Base-by-base conservation (phyloP, 2,797 vertebrate genomes). In the Netta rufina region DNA sequence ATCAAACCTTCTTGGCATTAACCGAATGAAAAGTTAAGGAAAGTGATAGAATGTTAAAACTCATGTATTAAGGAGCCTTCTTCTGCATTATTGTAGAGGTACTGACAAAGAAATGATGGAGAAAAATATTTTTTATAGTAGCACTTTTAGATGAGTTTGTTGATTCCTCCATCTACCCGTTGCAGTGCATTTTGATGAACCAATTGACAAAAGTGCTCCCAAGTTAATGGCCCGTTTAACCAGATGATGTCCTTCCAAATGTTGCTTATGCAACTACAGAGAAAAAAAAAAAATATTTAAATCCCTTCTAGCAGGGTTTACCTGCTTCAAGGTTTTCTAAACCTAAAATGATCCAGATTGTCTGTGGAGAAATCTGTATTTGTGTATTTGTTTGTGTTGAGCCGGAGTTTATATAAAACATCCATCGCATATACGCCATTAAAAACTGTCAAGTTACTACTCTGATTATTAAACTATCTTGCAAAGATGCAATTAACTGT, bases 401-500 rank as follows among this genome's bases (percentile, higher is more conserved):
- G 24, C 58, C 90, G 64, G 76, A 19, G 22, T 84, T 80, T 80
- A 56, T 7, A 33, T 3, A 65, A 53, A 84, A 77, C 72, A 71
- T 32, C 24, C 13, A 10, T 75, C 9, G 22, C 30, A 2, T 57
- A 30, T 38, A 64, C 32, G 41, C 10, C 9, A 80, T 65, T 82
- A 64, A 32, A 92, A 87, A 80, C 93, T 90, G 73, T 43, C 36
- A 58, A 38, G 69, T 54, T 81, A 51, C 77, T 85, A 18, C 51
- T 78, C 33, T 83, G 75, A 53, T 74, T 74, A 92, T 76, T 79
- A 78, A 73, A 57, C 60, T 90, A 14, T 66, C 96, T 84, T 62
- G 76, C 69, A 79, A 92, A 91, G 64, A 75, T n/a, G 27, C 36
- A 95, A 87, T 96, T 94, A 94, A 17, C 75, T 22, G 61, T 32